Evolutionary conservation across 1,140 invertebrate genomes (phyloP).

Genomic region (Gryllus bimaculatus): DNA sequence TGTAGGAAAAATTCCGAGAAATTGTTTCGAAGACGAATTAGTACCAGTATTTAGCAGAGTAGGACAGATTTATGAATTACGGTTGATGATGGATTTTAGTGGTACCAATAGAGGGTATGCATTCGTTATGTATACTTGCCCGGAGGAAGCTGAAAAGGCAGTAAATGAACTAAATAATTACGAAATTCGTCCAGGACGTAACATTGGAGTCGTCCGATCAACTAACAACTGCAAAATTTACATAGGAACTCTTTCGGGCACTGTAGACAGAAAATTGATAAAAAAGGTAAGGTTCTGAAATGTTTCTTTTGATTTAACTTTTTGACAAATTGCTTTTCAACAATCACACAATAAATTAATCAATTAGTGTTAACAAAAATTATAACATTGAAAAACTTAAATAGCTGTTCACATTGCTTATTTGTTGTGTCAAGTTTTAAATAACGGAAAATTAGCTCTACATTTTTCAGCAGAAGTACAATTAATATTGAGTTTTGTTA

Average conservation of each 20-base stretch:
- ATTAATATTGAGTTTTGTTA: too few relatives aligned
- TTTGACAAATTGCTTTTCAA: too few relatives aligned
- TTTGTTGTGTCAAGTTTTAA: too few relatives aligned
- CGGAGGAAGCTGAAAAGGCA: slow-evolving; percentile 51
- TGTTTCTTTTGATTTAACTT: background rate
- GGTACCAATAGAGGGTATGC: slow-evolving; percentile 71
- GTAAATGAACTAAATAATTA: slow-evolving; percentile 54
- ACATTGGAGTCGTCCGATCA: slow-evolving; percentile 67
- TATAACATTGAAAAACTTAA: too few relatives aligned
- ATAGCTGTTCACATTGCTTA: too few relatives aligned
- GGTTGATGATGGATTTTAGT: slow-evolving; percentile 76
- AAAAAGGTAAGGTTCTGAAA: background rate
- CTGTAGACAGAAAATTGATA: background rate
- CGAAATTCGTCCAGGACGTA: slow-evolving; percentile 53
- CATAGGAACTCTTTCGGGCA: slow-evolving; percentile 63
- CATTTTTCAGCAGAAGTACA: too few relatives aligned
- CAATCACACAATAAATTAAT: too few relatives aligned
- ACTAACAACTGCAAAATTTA: slow-evolving; percentile 78
- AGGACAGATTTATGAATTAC: slow-evolving; percentile 59
- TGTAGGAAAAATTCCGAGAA: slow-evolving; percentile 70
- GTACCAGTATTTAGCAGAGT: slow-evolving; percentile 58
- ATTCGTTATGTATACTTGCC: slow-evolving; percentile 63
- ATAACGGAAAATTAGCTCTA: too few relatives aligned
- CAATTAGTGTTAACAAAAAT: too few relatives aligned
- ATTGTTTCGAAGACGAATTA: slow-evolving; percentile 69